Evolutionary conservation across 2,113 vertebrate genomes (phyloP).

Genomic region (Steatornis caripensis): DNA sequence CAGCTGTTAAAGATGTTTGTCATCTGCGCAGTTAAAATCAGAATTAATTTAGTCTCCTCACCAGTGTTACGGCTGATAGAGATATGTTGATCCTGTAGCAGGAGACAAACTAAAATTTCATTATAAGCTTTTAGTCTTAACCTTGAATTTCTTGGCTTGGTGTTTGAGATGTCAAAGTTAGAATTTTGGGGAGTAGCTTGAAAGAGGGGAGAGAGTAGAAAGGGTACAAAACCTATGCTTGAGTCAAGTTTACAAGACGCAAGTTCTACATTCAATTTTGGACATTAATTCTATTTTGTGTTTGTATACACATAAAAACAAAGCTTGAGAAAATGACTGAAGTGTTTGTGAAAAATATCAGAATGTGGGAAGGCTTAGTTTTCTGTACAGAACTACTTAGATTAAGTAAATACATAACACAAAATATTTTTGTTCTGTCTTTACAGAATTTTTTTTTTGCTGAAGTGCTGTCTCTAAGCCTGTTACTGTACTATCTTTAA

Average conservation of each 20-base stretch:
- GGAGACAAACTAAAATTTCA: not conserved
- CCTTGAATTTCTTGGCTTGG: not conserved
- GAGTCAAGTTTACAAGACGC: not conserved
- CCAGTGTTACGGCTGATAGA: not conserved
- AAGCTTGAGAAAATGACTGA: not conserved
- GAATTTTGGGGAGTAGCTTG: not conserved
- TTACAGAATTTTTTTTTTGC: not conserved
- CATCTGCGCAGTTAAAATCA: not conserved
- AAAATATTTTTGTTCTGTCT: not conserved
- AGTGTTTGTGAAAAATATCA: not conserved
- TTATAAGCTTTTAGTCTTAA: not conserved
- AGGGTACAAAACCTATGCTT: not conserved
- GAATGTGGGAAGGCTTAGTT: not conserved
- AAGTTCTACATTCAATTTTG: not conserved
- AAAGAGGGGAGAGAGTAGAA: not conserved
- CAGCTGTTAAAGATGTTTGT: not conserved
- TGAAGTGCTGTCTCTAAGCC: not conserved
- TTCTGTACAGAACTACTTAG: not conserved
- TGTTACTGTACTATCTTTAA: not conserved
- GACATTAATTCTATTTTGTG: not conserved
- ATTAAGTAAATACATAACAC: not conserved
- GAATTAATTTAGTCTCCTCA: not conserved
- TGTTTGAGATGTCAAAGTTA: not conserved
- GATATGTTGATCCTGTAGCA: not conserved
- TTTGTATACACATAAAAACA: not conserved